Evolutionary conservation across 2,797 vertebrate species (phyloP).

Genomic region (Lepus oiostolus): DNA sequence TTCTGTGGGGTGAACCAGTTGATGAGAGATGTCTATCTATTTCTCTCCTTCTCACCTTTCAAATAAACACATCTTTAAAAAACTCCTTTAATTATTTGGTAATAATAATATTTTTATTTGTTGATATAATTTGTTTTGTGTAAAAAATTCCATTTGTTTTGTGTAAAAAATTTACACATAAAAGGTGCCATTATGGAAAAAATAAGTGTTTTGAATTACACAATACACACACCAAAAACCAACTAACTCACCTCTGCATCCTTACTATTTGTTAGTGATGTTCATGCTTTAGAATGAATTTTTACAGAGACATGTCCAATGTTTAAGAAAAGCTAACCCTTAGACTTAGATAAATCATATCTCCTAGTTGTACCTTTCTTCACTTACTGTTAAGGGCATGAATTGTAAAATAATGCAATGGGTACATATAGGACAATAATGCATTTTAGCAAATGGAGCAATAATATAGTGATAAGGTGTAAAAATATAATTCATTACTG

Average conservation of each 20-base stretch:
- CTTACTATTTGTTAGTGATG: background rate
- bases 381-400: background rate
- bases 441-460: background rate
- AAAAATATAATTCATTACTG: background rate
- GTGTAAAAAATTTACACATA: background rate
- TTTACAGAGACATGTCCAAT: background rate
- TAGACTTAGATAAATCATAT: background rate
- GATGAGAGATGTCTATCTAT: no score
- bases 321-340: background rate
- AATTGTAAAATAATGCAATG: background rate
- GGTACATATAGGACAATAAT: background rate
- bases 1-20: no score
- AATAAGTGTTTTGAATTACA: background rate
- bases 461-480: background rate
- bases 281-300: background rate
- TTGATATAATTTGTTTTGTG: background rate
- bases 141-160: conserved; percentile 3
- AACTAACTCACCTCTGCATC: background rate
- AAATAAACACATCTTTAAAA: background rate
- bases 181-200: background rate
- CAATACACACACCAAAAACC: background rate
- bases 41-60: no score
- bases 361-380: background rate
- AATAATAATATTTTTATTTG: conserved; percentile 6
- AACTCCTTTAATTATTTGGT: background rate